Percentiles rank a stretch among this genome's conserved stretches.
Evolutionary conservation across 2,797 vertebrate genomes (phyloP).

Genomic region (Hyperoplus immaculatus): DNA sequence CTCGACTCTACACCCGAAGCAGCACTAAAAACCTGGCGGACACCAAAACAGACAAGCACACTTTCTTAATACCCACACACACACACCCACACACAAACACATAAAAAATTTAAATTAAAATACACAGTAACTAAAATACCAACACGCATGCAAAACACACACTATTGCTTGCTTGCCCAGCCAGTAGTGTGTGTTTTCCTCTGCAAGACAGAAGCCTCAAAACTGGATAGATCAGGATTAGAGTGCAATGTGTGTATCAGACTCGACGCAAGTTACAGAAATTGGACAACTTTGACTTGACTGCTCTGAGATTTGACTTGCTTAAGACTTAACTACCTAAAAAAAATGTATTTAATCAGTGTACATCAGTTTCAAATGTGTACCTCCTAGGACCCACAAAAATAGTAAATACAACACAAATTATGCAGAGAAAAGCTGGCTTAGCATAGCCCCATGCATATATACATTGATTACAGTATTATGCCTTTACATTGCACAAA

Average conservation of each 20-base stretch:
- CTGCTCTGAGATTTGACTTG: not conserved
- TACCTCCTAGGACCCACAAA: not conserved
- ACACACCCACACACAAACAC: not conserved
- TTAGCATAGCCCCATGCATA: not conserved
- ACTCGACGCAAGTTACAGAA: constrained; percentile 2
- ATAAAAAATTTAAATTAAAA: not conserved
- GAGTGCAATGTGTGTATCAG: constrained; percentile 30
- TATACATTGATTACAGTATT: not conserved
- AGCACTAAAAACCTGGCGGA: constrained; percentile 56
- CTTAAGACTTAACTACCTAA: not conserved
- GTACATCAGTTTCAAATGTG: not conserved
- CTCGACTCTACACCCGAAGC: constrained; percentile 63
- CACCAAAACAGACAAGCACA: constrained; percentile 43
- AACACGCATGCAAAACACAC: constrained; percentile 29
- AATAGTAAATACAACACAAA: not conserved
- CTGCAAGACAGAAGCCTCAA: constrained; percentile 57
- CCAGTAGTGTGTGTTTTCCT: constrained; percentile 50
- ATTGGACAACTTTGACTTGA: constrained; percentile 1
- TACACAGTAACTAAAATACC: constrained; percentile 24
- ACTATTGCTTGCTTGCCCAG: constrained; percentile 9
- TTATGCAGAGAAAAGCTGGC: not conserved
- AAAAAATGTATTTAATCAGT: constrained; percentile 8
- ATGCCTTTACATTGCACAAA: not conserved
- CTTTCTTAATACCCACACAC: constrained; percentile 18
- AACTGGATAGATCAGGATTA: constrained; percentile 55